These are phyloP conservation scores for Limnephilus lunatus DNA, from an alignment of 2,888 invertebrate genomes.

Conservation along the genomic window DNA sequence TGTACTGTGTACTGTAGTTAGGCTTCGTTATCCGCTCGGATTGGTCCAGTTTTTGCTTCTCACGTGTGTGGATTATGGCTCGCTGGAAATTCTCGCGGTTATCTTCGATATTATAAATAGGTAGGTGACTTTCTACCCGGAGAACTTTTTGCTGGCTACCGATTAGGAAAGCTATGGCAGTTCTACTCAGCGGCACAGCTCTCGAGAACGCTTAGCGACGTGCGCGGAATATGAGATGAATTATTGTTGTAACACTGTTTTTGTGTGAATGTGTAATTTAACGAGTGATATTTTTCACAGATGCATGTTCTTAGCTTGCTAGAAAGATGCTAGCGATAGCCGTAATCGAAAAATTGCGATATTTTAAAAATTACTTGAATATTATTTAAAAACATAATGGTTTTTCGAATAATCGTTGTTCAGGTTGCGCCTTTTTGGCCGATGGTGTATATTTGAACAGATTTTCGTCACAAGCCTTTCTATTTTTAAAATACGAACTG, in stretches of 20 bases:
- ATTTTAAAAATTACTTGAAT: too few species aligned
- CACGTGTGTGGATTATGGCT: slow-evolving; percentile 27
- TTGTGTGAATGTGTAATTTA: neutral
- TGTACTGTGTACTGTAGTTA: neutral
- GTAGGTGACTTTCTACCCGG: neutral
- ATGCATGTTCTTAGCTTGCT: neutral
- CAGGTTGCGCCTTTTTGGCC: too few species aligned
- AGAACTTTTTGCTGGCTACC: slow-evolving; percentile 12
- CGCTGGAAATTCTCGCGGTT: neutral
- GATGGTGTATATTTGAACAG: too few species aligned
- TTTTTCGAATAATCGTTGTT: too few species aligned
- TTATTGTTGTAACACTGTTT: neutral
- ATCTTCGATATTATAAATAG: neutral
- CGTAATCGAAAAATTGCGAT: neutral
- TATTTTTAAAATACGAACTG: too few species aligned
- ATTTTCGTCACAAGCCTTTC: too few species aligned
- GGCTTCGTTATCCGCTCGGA: neutral
- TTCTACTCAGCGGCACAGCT: neutral
- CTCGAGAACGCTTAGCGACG: neutral
- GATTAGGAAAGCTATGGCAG: neutral
- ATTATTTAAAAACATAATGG: too few species aligned
- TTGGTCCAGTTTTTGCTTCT: slow-evolving; percentile 22
- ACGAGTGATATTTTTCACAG: neutral
- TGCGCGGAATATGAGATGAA: neutral
- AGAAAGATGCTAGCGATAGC: neutral